Base-by-base conservation (phyloP, 2,888 invertebrate species). In the Pachymerium ferrugineum region DNA sequence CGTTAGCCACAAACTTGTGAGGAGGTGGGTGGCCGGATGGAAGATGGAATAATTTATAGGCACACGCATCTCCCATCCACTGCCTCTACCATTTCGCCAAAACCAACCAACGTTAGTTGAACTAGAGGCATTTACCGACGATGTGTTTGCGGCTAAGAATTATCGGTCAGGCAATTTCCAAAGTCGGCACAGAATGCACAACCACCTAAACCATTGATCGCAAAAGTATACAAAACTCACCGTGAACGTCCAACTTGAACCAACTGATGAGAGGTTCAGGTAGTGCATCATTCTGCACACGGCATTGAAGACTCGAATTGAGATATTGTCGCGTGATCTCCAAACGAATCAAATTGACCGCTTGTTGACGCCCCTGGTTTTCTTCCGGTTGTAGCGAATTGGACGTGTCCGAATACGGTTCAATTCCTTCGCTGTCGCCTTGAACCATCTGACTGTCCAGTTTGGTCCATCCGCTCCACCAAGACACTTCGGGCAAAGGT, bases 301-400 rank as follows among this genome's bases (percentile, higher is more conserved):
- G 62, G 35, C 73, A 73, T 22, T 73, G 73, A 16, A 73, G n/a
- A 10, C 67, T 73, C 10, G 73, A 62, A 22, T 73, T 73, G 25
- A 73, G 68, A 28, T 67, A 67, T 19, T 73, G 62, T 19, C 67
- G 75, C 73, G 74, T 77, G 73, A 28, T 75, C 73, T 29, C 76
- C 76, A 54, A 74, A 70, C 25, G 73, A 25, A 28, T 75, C 76
- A 73, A 73, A 28, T 67, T 73, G 1, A 73, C 33, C 3, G 73
- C 73, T 25, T 73, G 73, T 38, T 67, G 62, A n/a, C 31, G 31
- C 8, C 22, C 28, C 16, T 16, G 12, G 25, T 6, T 25, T 31
- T 28, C 31, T 19, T 73, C 73, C 29, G 62, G 73, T 33, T 73
- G 73, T 14, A 73, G 25, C 16, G 73, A 31, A 22, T 73, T 73